Percentiles rank a stretch among this genome's conserved stretches.
Conservation (phyloP, 2,797 vertebrate species). For the Neosalanx taihuensis region DNA sequence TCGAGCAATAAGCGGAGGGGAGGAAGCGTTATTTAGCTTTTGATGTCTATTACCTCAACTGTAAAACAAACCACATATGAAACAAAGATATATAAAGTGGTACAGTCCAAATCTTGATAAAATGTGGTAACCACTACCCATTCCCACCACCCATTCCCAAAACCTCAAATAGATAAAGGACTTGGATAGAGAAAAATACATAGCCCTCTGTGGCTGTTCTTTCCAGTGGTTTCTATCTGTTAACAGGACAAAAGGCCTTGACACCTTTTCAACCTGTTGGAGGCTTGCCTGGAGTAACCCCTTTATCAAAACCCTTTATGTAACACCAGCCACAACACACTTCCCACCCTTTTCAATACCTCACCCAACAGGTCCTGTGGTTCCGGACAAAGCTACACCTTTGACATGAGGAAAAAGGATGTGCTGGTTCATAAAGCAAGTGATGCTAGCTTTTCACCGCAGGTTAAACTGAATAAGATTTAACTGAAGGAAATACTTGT, state of each 20-base stretch:
- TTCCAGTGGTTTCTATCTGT: slow-evolving; percentile 23
- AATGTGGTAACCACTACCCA: background rate
- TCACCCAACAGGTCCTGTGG: background rate
- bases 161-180: background rate
- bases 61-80: background rate
- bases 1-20: background rate
- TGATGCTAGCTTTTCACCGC: background rate
- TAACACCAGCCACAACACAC: background rate
- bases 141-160: too few relatives aligned
- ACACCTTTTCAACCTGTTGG: background rate
- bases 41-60: background rate
- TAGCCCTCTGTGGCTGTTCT: background rate
- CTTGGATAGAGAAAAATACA: background rate
- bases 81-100: background rate
- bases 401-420: background rate
- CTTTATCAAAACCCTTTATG: background rate
- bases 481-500: background rate
- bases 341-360: background rate
- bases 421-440: background rate
- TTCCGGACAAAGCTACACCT: background rate
- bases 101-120: background rate
- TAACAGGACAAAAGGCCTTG: slow-evolving; percentile 13
- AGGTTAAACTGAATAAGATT: background rate
- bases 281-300: background rate
- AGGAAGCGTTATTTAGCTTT: background rate